Base-by-base conservation (phyloP, 30 jellyfish, hydroid and myxozoan genomes). In the Cassiopea xamachana region DNA sequence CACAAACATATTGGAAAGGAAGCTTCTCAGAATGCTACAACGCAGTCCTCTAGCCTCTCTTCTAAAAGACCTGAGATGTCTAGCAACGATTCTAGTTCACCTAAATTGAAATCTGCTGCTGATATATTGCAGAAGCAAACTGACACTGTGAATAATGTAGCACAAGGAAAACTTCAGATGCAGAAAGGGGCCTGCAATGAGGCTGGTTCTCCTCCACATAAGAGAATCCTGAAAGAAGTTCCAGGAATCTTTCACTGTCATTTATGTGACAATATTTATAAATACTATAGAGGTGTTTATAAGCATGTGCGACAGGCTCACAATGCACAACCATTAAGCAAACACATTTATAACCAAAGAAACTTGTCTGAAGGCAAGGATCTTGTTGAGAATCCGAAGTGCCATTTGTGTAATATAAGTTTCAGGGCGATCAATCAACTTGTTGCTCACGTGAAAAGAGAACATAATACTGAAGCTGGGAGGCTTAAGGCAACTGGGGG, bases 221-320 rank as follows among this genome's bases (percentile, higher is more conserved):
- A 64, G 74, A 64, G 19, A 46, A 8, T 7, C n/a, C 1, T 68
- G 44, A 75, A 1, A 7, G 70, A 47, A 43, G 15, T 12, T 13
- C 74, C 74, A 17, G 84, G 84, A 39, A 17, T 18, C 10, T 75
- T 1, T 46, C 48, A 9, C 15, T 75, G 84, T 13, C 69, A 47
- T 59, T 10, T 75, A 7, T 75, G 84, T 75, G 84, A 47, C 5
- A 51, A 45, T 7, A 46, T 16, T 44, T 75, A 75, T 46, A 59
- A 14, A 17, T 75, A 75, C 14, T 45, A 18, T 45, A 51, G 45
- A 47, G 68, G 69, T 44, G 62, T 75, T 7, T 58, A 75, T 6
- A 44, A 69, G 84, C 84, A 75, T 75, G 67, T 75, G 27, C 45
- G 67, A 59, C 16, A 46, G 9, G 69, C 14, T 6, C 84, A 75